Evolutionary conservation across 2,113 vertebrate species (phyloP), one percentile per base, ranked within the genome.

Genomic region (Montifringilla adamsi): DNA sequence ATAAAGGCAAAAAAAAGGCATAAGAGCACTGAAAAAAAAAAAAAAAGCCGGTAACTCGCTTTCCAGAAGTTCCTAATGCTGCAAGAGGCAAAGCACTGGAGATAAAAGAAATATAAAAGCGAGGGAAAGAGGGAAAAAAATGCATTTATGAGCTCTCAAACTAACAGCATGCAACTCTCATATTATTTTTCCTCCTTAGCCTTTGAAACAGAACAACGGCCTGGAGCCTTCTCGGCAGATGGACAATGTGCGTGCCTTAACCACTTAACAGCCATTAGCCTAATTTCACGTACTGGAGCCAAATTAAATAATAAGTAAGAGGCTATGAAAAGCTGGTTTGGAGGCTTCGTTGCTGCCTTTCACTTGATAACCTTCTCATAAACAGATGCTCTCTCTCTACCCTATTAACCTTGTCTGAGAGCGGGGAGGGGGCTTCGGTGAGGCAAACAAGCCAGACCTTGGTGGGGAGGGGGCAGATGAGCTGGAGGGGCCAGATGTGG

Each of bases 281-380:
- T 98, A 98, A 98, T 98, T 98, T 95, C 96, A 96, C 95, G 75
- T 96, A 87, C 97, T 91, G 95, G 93, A 98, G 98, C 98, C 98
- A 98, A 98, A 98, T 98, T 98, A 98, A 98, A 98, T 98, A 97
- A 97, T 98, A 98, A 98, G 97, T 96, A 97, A 97, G 97, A 97
- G 97, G 96, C 97, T 97, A 97, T 97, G 97, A 98, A 98, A 98
- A 98, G 96, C 98, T 98, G 97, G 93, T 98, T 97, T 98, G 96
- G 97, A 98, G 97, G 89, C 94, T 95, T 44, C 33, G 43, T 95
- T 97, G 85, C 96, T 97, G 97, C 97, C 95, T 97, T 97, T 95
- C 95, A 93, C 95, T 98, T 87, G 93, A 98, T 93, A 97, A 97
- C 95, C 96, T 96, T 95, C 96, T 97, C 96, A 76, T 94, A 97